Evolutionary conservation across 2,113 vertebrate genomes (phyloP), one percentile per base, ranked within the genome.

Genomic region (Eurypyga helias): DNA sequence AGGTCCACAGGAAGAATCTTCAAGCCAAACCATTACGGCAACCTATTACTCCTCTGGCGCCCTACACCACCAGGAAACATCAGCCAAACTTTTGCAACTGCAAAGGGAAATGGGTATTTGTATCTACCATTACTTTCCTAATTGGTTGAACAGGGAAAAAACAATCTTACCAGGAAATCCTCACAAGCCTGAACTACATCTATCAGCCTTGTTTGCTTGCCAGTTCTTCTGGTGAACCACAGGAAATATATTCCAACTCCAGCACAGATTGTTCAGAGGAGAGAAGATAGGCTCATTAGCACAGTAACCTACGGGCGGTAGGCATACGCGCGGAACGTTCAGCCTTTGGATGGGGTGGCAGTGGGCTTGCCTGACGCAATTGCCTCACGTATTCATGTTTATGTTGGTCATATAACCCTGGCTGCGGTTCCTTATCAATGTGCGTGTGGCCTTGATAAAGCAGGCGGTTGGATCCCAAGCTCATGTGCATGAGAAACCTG

Each of bases 81-180:
- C 46, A 41, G 46, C 89, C 86, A 92, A 64, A 72, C 2, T 78
- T 93, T 51, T 67, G 60, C 87, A 94, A 89, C 69, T 60, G 77
- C 89, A 84, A 89, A 94, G 91, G 91, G 77, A 94, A 97, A 86
- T 87, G 86, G 81, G 54, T 89, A 89, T 82, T 96, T 86, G 46
- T 81, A 51, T 87, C 76, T 83, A 70, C 80, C 72, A 76, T 83
- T 66, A 51, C 80, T 71, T 92, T 91, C 48, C 43, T 89, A 89
- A 92, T 75, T 90, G 83, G 65, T 55, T 71, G 77, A 78, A 64
- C 34, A 38, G 77, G 72, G 60, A 12, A 94, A 93, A 97, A 97
- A 82, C 86, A 94, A 48, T 93, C 93, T 96, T 95, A 95, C 91
- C 95, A 95, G 95, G 95, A 96, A 97, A 97, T 96, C 94, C 95